Evolutionary conservation across 64 coral and sea anemone genomes (phyloP).

Genomic region (Exaiptasia diaphana): DNA sequence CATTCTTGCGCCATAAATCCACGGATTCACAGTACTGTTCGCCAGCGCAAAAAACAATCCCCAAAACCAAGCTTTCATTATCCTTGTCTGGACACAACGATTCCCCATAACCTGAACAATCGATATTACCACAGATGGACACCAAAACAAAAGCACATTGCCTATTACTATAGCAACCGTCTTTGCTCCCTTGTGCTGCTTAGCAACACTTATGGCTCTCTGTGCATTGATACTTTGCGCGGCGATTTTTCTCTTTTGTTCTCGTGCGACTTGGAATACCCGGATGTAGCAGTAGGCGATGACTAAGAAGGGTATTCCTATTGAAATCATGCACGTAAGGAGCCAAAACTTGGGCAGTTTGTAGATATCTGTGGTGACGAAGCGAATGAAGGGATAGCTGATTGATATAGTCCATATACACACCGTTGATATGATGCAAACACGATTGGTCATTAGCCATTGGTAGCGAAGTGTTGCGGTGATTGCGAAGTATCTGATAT

Average conservation of each 20-base stretch:
- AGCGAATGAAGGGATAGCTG: background rate
- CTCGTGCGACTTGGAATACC: background rate
- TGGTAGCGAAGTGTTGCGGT: conserved; percentile 5
- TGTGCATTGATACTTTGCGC: background rate
- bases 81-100: background rate
- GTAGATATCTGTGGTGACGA: conserved; percentile 1
- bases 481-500: conserved; percentile 20
- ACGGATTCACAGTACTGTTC: conserved; percentile 16
- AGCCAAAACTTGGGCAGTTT: conserved; percentile 18
- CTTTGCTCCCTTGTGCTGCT: conserved; percentile 2
- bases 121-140: background rate
- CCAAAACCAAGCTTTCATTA: conserved; percentile 18
- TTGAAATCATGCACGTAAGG: background rate
- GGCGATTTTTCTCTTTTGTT: conserved; percentile 3
- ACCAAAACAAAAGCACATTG: background rate
- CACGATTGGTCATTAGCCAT: background rate
- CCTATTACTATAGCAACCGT: conserved; percentile 26
- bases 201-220: background rate
- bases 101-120: background rate
- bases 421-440: background rate
- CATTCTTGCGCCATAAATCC: conserved; percentile 16
- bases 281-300: conserved; percentile 41
- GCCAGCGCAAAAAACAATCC: background rate
- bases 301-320: background rate
- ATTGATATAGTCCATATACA: background rate